These are phyloP conservation scores for Myrmecobius fasciatus DNA, from an alignment of 2,113 vertebrate genomes.

Conservation along the genomic window DNA sequence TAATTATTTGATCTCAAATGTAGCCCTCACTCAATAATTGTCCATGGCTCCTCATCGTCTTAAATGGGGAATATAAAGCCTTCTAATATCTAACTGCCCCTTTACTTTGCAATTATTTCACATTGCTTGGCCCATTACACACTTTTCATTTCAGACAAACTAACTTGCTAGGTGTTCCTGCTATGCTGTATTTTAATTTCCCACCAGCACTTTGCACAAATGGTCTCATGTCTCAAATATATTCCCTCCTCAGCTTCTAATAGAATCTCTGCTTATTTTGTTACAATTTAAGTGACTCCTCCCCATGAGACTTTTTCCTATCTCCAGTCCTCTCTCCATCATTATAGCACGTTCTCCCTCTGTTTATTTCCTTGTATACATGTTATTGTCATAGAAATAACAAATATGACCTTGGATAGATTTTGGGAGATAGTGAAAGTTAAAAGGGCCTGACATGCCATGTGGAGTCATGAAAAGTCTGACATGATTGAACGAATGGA, in stretches of 20 bases:
- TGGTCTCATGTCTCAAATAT: not conserved
- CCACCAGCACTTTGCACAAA: not conserved
- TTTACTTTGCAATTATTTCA: not conserved
- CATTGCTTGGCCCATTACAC: not conserved
- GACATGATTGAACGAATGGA: not conserved
- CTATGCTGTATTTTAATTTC: too few relatives aligned
- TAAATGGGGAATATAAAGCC: not conserved
- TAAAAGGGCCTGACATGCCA: not conserved
- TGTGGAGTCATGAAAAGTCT: not conserved
- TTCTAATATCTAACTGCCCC: not conserved
- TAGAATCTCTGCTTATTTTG: not conserved
- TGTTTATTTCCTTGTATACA: not conserved
- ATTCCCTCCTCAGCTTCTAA: not conserved
- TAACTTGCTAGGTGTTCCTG: not conserved
- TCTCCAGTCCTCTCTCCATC: too few relatives aligned
- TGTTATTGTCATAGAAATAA: not conserved
- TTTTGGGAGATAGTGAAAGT: not conserved
- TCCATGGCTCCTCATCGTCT: not conserved
- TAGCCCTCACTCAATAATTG: not conserved
- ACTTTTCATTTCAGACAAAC: not conserved
- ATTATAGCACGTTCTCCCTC: too few relatives aligned
- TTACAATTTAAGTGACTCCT: not conserved
- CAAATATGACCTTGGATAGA: not conserved
- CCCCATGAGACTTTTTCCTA: too few relatives aligned
- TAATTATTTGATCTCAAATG: not conserved